Percentiles rank a stretch among this genome's conserved stretches.
These are phyloP conservation scores for Gymnarchus niloticus DNA, from an alignment of 2,113 vertebrate species.

Conservation along the genomic window DNA sequence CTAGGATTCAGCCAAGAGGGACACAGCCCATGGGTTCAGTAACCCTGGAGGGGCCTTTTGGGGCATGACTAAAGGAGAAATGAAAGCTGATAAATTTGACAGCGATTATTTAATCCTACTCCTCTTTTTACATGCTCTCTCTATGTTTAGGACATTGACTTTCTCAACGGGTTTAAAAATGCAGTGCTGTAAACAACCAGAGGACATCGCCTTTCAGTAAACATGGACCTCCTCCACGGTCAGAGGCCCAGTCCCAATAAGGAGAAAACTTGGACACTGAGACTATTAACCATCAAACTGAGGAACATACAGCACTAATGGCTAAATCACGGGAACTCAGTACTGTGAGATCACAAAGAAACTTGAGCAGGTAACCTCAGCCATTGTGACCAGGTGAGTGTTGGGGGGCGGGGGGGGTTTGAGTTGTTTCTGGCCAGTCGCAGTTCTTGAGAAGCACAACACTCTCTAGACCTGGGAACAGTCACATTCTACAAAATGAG, in stretches of 20 bases:
- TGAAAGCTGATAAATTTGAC: neutral
- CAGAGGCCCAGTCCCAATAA: no score
- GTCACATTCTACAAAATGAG: conserved; percentile 3
- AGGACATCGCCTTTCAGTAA: neutral
- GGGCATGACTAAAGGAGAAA: neutral
- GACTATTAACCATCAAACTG: no score
- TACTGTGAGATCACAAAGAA: no score
- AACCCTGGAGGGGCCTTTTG: neutral
- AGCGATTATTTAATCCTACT: neutral
- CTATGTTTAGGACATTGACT: neutral
- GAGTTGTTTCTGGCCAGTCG: neutral
- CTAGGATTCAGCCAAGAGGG: neutral
- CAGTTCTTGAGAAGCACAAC: no score
- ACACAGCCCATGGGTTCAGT: neutral
- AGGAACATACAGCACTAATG: no score
- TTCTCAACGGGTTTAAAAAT: neutral
- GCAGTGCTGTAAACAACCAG: neutral
- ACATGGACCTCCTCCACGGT: neutral
- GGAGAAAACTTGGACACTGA: no score
- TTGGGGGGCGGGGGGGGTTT: neutral
- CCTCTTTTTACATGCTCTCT: no score
- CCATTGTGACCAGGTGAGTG: neutral
- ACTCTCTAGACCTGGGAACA: neutral
- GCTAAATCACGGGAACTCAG: no score
- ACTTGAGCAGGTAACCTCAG: no score